Evolutionary conservation across 2,888 invertebrate species (phyloP).

Genomic region (Ennomos erosarius): DNA sequence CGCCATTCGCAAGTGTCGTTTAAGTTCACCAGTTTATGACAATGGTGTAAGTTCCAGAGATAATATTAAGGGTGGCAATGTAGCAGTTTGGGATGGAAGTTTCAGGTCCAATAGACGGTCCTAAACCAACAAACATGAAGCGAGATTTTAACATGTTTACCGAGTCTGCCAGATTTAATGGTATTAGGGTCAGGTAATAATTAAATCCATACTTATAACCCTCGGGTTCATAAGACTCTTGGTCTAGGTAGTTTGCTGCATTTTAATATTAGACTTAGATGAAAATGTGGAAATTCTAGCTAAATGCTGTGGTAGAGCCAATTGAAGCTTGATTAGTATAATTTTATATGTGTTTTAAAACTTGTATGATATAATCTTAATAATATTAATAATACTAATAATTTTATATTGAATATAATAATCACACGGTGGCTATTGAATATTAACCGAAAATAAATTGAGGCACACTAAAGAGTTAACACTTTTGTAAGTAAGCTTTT

Average conservation of each 20-base stretch:
- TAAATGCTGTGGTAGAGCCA: constrained; percentile 7
- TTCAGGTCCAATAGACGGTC: constrained; percentile 34
- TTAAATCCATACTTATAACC: constrained; percentile 28
- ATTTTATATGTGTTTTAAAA: constrained; percentile 13
- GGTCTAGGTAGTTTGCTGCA: constrained; percentile 21
- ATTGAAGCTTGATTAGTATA: constrained; percentile 3
- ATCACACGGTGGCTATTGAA: background rate
- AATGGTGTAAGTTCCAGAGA: constrained; percentile 31
- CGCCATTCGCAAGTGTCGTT: constrained; percentile 25
- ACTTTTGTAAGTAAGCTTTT: no score
- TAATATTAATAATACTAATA: background rate
- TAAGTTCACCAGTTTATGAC: constrained; percentile 33
- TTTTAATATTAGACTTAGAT: constrained; percentile 23
- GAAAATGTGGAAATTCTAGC: constrained; percentile 22
- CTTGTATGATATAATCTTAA: background rate
- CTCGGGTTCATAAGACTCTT: constrained; percentile 21
- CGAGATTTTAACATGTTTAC: constrained; percentile 37
- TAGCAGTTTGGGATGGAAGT: constrained; percentile 29
- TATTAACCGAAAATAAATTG: background rate
- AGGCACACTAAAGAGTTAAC: no score
- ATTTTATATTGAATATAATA: background rate
- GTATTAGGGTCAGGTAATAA: constrained; percentile 35
- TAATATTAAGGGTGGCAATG: constrained; percentile 30
- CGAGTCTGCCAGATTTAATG: constrained; percentile 29
- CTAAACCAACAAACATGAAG: constrained; percentile 39